phyloP scores from a whole-genome alignment of 64 coral and sea anemone species.

The Pocillopora damicornis region DNA sequence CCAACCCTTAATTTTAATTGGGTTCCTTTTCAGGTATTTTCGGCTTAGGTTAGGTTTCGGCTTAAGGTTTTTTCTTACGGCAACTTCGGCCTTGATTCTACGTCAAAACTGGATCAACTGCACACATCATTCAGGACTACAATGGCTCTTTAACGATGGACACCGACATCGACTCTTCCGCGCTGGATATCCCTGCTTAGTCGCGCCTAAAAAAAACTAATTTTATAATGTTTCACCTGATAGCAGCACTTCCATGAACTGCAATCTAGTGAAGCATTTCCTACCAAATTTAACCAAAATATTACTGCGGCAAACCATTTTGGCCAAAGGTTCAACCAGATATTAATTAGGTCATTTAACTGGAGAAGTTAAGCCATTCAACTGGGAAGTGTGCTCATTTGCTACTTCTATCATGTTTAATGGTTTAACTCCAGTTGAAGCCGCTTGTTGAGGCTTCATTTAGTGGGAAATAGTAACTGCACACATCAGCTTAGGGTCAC shows the following conservation, averaged over 20 bases:
- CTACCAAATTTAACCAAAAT: not conserved
- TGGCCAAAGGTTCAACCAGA: slow-evolving; percentile 5
- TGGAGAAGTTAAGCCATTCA: not conserved
- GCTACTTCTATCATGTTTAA: not conserved
- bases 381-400: not conserved
- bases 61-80: not conserved
- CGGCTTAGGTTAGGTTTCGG: not conserved
- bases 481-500: not conserved
- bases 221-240: not conserved
- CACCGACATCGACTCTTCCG: not conserved
- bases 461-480: not conserved
- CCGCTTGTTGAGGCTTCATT: not conserved
- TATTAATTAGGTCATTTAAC: not conserved
- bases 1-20: not conserved
- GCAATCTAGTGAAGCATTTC: not conserved
- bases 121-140: not conserved
- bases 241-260: not conserved
- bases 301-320: not conserved
- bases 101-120: not conserved
- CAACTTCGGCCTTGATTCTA: no score
- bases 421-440: not conserved
- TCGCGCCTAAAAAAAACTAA: not conserved
- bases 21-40: not conserved
- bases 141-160: not conserved
- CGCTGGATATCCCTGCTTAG: not conserved